These are phyloP conservation scores for Volucella zonaria DNA, from an alignment of 2,888 invertebrate species.

Conservation along the genomic window DNA sequence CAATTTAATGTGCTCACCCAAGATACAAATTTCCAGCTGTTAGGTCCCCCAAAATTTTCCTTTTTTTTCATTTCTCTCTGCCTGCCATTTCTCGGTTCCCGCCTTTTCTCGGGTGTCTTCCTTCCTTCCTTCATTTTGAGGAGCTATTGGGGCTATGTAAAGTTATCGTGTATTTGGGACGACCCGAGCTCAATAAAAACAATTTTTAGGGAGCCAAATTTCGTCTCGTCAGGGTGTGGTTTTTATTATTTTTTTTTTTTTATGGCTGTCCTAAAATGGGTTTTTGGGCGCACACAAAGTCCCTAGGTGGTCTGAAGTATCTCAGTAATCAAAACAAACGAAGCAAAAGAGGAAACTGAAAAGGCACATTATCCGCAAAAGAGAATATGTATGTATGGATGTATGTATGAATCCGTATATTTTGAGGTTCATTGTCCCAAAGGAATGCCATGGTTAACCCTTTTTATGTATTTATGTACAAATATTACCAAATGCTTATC, in stretches of 20 bases:
- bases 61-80: conserved; percentile 18
- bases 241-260: conserved; percentile 31
- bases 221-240: conserved; percentile 23
- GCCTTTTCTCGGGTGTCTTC: conserved; percentile 48
- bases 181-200: conserved; percentile 57
- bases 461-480: conserved; percentile 12
- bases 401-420: conserved; percentile 6
- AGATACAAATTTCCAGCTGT: conserved; percentile 68
- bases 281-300: conserved; percentile 34
- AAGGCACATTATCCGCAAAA: conserved; percentile 1
- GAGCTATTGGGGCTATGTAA: conserved; percentile 34
- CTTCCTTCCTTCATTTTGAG: conserved; percentile 39
- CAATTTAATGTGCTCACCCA: conserved; percentile 66
- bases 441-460: conserved; percentile 46
- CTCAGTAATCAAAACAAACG: conserved; percentile 54
- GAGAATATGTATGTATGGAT: conserved; percentile 35
- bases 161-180: conserved; percentile 23
- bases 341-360: conserved; percentile 36
- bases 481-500: conserved; percentile 3
- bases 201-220: conserved; percentile 60
- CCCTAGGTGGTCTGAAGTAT: conserved; percentile 62
- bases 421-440: conserved; percentile 65
- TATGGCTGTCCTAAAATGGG: conserved; percentile 44
- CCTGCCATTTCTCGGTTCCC: conserved; percentile 12
- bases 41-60: conserved; percentile 66